Base-by-base conservation (phyloP, 2,113 vertebrate genomes). In the Aegotheles bennettii region DNA sequence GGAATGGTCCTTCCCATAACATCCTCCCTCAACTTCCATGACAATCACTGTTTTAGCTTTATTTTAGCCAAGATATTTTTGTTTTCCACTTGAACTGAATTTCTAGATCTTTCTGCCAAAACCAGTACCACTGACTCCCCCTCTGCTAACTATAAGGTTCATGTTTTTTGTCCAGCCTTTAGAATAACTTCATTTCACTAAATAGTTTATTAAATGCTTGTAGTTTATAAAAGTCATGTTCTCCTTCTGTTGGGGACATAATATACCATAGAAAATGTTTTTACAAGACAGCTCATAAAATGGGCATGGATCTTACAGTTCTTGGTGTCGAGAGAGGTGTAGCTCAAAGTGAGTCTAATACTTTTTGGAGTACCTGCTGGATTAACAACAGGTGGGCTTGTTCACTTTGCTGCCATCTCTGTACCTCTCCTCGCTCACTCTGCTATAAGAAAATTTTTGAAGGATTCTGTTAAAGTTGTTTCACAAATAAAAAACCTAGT, bases 61-160 rank as follows among this genome's bases (percentile, higher is more conserved):
- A 21, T 42, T 83, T 90, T 79, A 71, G 43, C 31, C 38, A 56
- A 54, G 24, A 17, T 51, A 5, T 47, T 45, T 80, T 94, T 56
- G 26, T 3, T 87, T 93, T 91, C 33, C 4, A 9, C 48, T 89
- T 76, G 23, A 89, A 73, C 18, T 47, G 40, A 54, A 63, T 63
- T 71, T 80, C 23, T 60, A 35, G 13, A 5, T 69, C 20, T 73
- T 89, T 68, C 45, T 86, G 54, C 36, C 29, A 77, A 71, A 94
- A 43, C 11, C 0, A 0, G 23, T 71, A 56, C 33, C 9, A 3
- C 28, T 77, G 29, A 16, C 17, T 60, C 29, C 17, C 35, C 7
- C 11, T 84, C 43, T 93, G 19, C 35, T 85, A 33, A 77, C 35
- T 36, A 1, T 24, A 36, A 48, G 17, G 29, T 65, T 94, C 16